Percentiles rank a stretch among this genome's conserved stretches.
phyloP scores from a whole-genome alignment of 2,113 vertebrate species.

The Chaetorhynchus papuensis region DNA sequence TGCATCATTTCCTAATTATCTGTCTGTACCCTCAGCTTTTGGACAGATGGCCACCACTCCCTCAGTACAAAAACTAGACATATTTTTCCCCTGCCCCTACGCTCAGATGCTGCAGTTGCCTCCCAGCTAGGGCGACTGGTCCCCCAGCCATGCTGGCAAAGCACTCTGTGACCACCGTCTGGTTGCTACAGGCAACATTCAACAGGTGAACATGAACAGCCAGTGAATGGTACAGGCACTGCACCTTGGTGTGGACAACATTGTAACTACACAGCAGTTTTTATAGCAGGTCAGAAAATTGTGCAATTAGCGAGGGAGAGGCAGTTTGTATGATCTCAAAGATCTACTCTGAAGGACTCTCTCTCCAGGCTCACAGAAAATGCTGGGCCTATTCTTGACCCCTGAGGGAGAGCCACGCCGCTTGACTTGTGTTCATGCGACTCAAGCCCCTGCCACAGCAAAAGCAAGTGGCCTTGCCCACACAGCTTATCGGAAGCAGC shows the following conservation, averaged over 20 bases:
- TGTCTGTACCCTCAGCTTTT: neutral
- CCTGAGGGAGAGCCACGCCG: neutral
- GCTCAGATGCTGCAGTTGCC: neutral
- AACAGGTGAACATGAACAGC: neutral
- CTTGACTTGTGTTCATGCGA: fast-evolving
- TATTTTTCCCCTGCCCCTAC: neutral
- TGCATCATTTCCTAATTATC: neutral
- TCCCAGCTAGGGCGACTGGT: fast-evolving
- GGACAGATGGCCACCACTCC: neutral
- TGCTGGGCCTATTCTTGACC: neutral
- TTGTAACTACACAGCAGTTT: neutral
- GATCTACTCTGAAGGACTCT: neutral
- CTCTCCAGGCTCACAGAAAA: neutral
- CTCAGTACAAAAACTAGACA: neutral
- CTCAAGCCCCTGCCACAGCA: neutral
- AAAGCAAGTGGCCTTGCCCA: neutral
- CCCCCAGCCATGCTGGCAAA: neutral
- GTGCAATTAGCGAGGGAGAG: neutral
- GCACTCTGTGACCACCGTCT: neutral
- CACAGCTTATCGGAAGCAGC: neutral
- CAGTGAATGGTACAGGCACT: neutral
- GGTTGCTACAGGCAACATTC: neutral
- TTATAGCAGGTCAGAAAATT: neutral
- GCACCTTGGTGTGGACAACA: neutral
- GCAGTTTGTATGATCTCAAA: neutral